These are phyloP conservation scores for Punctoribates punctum DNA, from an alignment of 2,888 invertebrate species.

Conservation along the genomic window DNA sequence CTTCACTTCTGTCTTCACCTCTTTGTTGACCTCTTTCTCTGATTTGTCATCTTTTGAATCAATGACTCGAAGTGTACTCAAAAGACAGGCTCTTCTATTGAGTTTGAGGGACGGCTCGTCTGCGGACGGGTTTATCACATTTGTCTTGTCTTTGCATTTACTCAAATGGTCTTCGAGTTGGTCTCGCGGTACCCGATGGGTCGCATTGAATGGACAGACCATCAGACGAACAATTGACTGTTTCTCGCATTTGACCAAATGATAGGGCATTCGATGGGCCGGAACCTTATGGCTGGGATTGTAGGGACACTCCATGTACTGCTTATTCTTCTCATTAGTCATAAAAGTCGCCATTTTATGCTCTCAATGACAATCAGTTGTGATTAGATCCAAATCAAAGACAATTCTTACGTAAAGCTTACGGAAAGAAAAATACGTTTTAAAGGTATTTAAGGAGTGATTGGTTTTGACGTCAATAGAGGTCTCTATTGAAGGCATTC, in stretches of 20 bases:
- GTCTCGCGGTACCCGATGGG: background rate
- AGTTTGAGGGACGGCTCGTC: background rate
- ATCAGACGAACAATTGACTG: background rate
- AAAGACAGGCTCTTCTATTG: background rate
- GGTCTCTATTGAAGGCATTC: background rate
- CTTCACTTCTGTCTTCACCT: background rate
- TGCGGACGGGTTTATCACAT: background rate
- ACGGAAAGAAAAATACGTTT: background rate
- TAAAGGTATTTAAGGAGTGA: background rate
- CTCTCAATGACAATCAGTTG: background rate
- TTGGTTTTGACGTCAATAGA: background rate
- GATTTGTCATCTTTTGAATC: no score
- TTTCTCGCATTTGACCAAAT: background rate
- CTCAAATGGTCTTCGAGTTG: background rate
- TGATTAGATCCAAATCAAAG: background rate
- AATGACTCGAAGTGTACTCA: no score
- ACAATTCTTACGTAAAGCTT: background rate
- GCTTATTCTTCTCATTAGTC: background rate
- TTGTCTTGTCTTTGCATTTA: background rate
- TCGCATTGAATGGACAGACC: slow-evolving; percentile 23
- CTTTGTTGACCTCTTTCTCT: background rate
- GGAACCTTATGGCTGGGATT: slow-evolving; percentile 2
- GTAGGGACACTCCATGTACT: slow-evolving; percentile 7
- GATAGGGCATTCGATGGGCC: background rate
- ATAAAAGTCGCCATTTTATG: background rate